These are phyloP conservation scores for Anthoscopus minutus DNA, from an alignment of 2,113 vertebrate species.

Conservation along the genomic window DNA sequence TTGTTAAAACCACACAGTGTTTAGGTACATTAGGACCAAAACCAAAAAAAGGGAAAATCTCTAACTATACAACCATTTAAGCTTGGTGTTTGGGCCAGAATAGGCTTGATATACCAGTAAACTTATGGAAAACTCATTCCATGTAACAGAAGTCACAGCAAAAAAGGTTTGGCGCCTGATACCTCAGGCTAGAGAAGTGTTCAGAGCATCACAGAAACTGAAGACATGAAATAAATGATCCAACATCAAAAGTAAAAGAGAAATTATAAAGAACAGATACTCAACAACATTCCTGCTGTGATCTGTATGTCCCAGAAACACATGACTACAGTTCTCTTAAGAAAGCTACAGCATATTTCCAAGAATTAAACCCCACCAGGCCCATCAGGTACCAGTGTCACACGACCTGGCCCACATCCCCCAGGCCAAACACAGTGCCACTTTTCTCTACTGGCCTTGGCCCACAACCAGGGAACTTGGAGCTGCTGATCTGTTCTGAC, in stretches of 20 bases:
- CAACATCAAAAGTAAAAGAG: neutral
- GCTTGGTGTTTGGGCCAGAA: neutral
- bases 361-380: neutral
- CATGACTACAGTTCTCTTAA: neutral
- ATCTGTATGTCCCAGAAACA: neutral
- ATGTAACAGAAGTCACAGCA: neutral
- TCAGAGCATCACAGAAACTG: neutral
- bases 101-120: neutral
- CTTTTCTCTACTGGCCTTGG: neutral
- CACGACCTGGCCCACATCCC: neutral
- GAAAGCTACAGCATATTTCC: neutral
- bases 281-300: neutral
- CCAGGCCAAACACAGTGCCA: neutral
- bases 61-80: neutral
- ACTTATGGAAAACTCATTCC: neutral
- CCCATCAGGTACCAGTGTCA: neutral
- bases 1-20: neutral
- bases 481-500: accelerated
- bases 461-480: neutral
- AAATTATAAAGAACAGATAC: neutral
- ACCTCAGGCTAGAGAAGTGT: neutral
- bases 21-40: neutral
- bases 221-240: neutral
- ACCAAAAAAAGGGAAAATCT: neutral
- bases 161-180: neutral